phyloP scores from a whole-genome alignment of 2,888 invertebrate genomes.

The Luperina nickerlii region DNA sequence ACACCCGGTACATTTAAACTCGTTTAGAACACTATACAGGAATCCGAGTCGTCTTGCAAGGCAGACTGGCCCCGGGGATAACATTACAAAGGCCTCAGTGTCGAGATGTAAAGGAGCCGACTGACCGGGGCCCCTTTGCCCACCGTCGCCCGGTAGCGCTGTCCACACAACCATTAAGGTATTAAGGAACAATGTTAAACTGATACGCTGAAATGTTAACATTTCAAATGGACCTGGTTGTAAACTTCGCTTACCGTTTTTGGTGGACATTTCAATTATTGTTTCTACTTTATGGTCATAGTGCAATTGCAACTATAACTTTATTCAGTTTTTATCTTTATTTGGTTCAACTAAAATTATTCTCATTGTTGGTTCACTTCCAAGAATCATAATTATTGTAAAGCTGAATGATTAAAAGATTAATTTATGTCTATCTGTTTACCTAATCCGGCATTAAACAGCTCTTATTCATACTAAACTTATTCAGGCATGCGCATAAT shows the following conservation, averaged over 20 bases:
- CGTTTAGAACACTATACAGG: constrained; percentile 57
- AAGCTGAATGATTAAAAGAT: not conserved
- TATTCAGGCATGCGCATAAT: constrained; percentile 24
- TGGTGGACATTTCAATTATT: constrained; percentile 6
- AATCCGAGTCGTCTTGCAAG: constrained; percentile 62
- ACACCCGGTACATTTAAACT: constrained; percentile 59
- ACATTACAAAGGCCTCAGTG: constrained; percentile 67
- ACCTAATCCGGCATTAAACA: not conserved
- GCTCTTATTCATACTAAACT: constrained; percentile 11
- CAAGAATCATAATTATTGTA: not conserved
- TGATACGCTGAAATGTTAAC: constrained; percentile 45
- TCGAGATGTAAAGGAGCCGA: constrained; percentile 60
- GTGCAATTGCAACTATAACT: not conserved
- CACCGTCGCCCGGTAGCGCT: constrained; percentile 38
- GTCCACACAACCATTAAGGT: constrained; percentile 61
- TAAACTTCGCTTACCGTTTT: constrained; percentile 34
- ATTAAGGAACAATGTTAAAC: constrained; percentile 53
- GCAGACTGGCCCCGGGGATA: constrained; percentile 62
- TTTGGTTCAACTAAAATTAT: constrained; percentile 1
- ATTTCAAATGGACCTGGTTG: constrained; percentile 21
- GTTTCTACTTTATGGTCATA: constrained; percentile 7
- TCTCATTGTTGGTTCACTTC: not conserved
- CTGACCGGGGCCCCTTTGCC: constrained; percentile 59
- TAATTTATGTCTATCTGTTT: constrained; percentile 5
- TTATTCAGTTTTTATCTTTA: not conserved